A percentile compares a stretch with the other conserved stretches of the same genome.
Conservation (phyloP, 2,888 invertebrate genomes). For the Xanthia icteritia region DNA sequence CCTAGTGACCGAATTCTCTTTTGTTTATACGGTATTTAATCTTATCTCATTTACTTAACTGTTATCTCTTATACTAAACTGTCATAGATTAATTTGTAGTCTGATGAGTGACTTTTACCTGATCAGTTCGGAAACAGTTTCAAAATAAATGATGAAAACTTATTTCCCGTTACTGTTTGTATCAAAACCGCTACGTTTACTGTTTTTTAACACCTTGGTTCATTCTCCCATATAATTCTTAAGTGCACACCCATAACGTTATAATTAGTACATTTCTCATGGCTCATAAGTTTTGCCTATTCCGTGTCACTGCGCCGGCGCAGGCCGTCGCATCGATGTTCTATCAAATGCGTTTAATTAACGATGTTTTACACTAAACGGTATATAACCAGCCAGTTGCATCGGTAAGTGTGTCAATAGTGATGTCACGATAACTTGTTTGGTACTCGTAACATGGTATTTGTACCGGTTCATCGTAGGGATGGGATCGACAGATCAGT, state of each 20-base stretch:
- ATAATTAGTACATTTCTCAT: slow-evolving; percentile 66
- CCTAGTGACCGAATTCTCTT: slow-evolving; percentile 39
- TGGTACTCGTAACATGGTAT: slow-evolving; percentile 54
- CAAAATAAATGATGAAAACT: not conserved
- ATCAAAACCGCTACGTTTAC: slow-evolving; percentile 45
- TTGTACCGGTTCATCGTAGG: slow-evolving; percentile 66
- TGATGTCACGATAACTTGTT: slow-evolving; percentile 62
- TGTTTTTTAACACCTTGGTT: slow-evolving; percentile 44
- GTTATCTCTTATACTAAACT: slow-evolving; percentile 33
- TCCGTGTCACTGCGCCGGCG: slow-evolving; percentile 44
- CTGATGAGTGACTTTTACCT: not conserved
- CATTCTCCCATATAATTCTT: slow-evolving; percentile 59
- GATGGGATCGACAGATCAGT: slow-evolving; percentile 42
- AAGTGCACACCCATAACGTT: slow-evolving; percentile 51
- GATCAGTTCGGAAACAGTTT: not conserved
- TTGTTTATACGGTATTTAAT: slow-evolving; percentile 40
- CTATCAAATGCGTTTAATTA: slow-evolving; percentile 66
- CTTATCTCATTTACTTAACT: slow-evolving; percentile 46
- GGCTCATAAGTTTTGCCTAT: slow-evolving; percentile 35
- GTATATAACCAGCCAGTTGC: slow-evolving; percentile 58
- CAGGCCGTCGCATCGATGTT: slow-evolving; percentile 45
- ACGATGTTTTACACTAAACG: slow-evolving; percentile 63
- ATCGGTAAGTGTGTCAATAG: slow-evolving; percentile 60
- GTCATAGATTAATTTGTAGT: slow-evolving; percentile 17
- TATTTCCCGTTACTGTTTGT: slow-evolving; percentile 39